phyloP scores from a whole-genome alignment of 2,113 vertebrate genomes.

The Dicerorhinus sumatrensis region DNA sequence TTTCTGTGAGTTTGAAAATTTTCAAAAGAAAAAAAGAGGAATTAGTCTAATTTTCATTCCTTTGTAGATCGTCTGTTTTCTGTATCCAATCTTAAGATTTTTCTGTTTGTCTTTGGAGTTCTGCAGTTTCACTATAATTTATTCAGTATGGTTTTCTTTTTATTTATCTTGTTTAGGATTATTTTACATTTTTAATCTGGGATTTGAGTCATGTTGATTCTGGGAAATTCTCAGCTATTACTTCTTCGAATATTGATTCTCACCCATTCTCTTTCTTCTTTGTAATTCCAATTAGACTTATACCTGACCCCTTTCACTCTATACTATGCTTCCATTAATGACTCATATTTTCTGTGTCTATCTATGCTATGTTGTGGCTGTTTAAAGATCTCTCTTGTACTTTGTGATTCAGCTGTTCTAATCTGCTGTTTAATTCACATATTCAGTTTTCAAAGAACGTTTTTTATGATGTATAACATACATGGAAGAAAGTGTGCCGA shows the following conservation, averaged over 20 bases:
- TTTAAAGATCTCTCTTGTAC: neutral
- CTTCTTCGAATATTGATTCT: conserved; percentile 9
- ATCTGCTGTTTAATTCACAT: neutral
- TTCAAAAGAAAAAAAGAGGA: neutral
- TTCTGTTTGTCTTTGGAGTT: conserved; percentile 36
- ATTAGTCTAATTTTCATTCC: neutral
- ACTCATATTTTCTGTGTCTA: neutral
- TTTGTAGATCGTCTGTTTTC: neutral
- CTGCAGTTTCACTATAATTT: neutral
- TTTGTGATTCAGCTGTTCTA: neutral
- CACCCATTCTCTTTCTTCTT: neutral
- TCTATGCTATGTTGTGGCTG: neutral
- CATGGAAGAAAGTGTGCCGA: neutral
- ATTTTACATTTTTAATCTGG: neutral
- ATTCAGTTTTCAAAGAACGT: neutral
- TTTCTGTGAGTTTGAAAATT: neutral
- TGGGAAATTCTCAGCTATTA: neutral
- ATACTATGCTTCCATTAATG: neutral
- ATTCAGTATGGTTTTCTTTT: neutral
- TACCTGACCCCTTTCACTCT: neutral
- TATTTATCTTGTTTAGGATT: neutral
- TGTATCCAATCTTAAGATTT: conserved; percentile 27
- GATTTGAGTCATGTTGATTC: conserved; percentile 16
- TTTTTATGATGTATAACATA: neutral
- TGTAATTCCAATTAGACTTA: neutral